Conservation (phyloP, 2,113 vertebrate species). For the Corythornis madagascariensis region DNA sequence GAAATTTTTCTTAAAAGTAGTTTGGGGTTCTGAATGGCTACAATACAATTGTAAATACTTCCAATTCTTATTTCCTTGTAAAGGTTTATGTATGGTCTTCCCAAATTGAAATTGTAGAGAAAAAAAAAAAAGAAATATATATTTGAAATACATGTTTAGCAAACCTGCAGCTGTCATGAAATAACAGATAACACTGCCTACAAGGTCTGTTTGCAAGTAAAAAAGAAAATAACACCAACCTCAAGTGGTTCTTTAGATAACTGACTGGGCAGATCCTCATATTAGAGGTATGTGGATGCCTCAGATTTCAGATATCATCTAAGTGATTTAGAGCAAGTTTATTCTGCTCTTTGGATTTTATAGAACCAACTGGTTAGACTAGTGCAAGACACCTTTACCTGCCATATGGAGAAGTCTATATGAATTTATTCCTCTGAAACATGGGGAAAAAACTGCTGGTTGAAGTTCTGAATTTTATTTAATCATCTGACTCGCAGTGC, state of each 20-base stretch:
- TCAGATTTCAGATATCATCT: not conserved
- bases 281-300: not conserved
- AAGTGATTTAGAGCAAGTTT: not conserved
- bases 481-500: constrained; percentile 51
- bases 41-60: not conserved
- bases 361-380: not conserved
- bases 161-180: not conserved
- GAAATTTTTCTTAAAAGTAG: constrained; percentile 24
- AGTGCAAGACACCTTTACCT: not conserved
- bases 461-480: constrained; percentile 4
- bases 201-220: not conserved
- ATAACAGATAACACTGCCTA: not conserved
- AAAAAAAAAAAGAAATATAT: not conserved
- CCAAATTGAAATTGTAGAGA: not conserved
- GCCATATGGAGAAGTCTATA: not conserved
- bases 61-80: not conserved
- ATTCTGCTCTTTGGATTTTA: not conserved
- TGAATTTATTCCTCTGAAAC: not conserved
- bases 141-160: not conserved
- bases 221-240: not conserved
- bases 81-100: not conserved
- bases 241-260: not conserved
- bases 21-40: not conserved
- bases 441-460: not conserved
- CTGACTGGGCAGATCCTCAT: not conserved